A percentile compares a stretch with the other conserved stretches of the same genome.
Conservation (phyloP, 2,888 invertebrate species). For the Litoditis marina region DNA sequence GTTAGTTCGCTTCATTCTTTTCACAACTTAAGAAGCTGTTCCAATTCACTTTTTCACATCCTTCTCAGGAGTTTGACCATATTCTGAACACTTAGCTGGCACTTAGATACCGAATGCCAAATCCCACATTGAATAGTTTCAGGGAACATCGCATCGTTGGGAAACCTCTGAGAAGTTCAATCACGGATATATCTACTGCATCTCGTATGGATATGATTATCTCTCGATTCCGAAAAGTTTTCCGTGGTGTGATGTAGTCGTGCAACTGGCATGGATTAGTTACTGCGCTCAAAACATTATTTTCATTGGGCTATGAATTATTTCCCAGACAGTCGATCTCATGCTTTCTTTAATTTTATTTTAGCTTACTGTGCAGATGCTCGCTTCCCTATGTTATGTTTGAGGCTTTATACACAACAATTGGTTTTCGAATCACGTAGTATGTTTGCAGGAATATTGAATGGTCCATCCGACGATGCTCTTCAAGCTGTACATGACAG, state of each 20-base stretch:
- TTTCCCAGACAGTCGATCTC: too few relatives aligned
- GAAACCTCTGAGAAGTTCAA: slow-evolving; percentile 7
- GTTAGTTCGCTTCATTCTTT: too few relatives aligned
- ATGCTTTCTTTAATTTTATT: too few relatives aligned
- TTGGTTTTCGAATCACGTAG: too few relatives aligned
- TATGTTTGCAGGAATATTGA: slow-evolving; percentile 11
- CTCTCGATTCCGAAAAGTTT: slow-evolving; percentile 13
- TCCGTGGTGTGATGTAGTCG: slow-evolving; percentile 18
- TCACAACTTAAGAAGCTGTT: neutral
- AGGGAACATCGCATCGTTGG: too few relatives aligned
- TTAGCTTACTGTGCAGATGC: too few relatives aligned
- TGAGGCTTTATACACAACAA: too few relatives aligned
- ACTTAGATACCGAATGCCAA: too few relatives aligned
- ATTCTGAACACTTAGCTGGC: slow-evolving; percentile 9
- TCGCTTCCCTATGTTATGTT: too few relatives aligned
- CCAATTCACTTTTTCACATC: neutral
- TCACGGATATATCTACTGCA: neutral
- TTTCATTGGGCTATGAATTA: too few relatives aligned
- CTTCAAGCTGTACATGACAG: slow-evolving; percentile 8
- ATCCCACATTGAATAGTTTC: too few relatives aligned
- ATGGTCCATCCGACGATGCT: slow-evolving; percentile 16
- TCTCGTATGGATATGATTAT: slow-evolving; percentile 13
- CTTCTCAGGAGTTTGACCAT: neutral
- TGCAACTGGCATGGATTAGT: slow-evolving; percentile 10
- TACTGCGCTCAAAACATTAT: neutral